These are phyloP conservation scores for Hydropsyche betteni DNA, from an alignment of 2,888 invertebrate genomes.

Conservation along the genomic window DNA sequence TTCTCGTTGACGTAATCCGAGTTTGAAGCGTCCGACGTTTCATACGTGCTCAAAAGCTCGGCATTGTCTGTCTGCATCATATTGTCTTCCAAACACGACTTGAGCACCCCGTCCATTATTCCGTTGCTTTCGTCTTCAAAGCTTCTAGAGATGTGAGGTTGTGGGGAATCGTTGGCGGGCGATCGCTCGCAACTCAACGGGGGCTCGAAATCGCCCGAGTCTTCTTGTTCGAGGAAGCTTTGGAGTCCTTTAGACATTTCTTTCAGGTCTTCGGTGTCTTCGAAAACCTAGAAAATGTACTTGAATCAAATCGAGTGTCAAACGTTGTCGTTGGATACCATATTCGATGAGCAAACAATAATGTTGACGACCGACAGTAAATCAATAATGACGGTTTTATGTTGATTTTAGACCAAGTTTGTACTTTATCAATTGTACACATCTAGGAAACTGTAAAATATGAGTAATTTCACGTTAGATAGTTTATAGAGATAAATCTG, in stretches of 20 bases:
- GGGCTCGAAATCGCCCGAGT: slow-evolving; percentile 38
- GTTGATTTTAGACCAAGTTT: no score
- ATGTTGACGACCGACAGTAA: no score
- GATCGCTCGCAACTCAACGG: slow-evolving; percentile 38
- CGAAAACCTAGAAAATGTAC: slow-evolving; percentile 44
- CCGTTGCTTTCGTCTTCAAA: slow-evolving; percentile 50
- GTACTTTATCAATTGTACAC: no score
- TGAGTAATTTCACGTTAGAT: no score
- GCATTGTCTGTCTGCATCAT: slow-evolving; percentile 30
- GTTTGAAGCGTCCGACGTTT: slow-evolving; percentile 44
- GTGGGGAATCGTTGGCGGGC: slow-evolving; percentile 42
- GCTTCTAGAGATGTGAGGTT: slow-evolving; percentile 40
- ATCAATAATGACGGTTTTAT: no score
- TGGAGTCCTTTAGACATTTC: slow-evolving; percentile 48
- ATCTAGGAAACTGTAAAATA: no score
- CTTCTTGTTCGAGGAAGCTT: slow-evolving; percentile 46
- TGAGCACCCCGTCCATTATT: slow-evolving; percentile 50
- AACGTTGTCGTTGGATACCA: no score
- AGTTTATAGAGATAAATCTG: no score
- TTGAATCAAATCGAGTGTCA: no score
- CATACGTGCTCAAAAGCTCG: slow-evolving; percentile 39
- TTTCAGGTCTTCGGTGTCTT: slow-evolving; percentile 47
- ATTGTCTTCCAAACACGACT: slow-evolving; percentile 47
- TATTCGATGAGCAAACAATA: no score
- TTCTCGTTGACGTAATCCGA: slow-evolving; percentile 40